A percentile compares a stretch with the other conserved stretches of the same genome.
These are phyloP conservation scores for Beris morrisii DNA, from an alignment of 2,888 invertebrate species.

Conservation along the genomic window DNA sequence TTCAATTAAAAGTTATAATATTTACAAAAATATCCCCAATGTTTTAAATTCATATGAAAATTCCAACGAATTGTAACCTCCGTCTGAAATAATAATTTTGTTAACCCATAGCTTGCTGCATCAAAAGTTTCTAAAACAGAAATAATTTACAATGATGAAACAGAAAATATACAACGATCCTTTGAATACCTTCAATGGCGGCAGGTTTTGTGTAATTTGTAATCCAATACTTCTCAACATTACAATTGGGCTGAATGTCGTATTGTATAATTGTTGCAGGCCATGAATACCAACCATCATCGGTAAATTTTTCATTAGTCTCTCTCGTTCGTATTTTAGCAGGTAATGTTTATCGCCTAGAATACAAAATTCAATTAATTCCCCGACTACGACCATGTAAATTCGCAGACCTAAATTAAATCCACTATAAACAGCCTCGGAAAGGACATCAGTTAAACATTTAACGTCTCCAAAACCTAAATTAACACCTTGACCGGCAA, in stretches of 20 bases:
- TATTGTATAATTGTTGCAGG: slow-evolving; percentile 80
- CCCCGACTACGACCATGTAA: not conserved
- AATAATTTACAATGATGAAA: slow-evolving; percentile 1
- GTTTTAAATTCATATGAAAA: too few relatives aligned
- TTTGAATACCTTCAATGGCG: slow-evolving; percentile 69
- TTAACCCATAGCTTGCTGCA: slow-evolving; percentile 52
- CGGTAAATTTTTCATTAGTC: slow-evolving; percentile 87
- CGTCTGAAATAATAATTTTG: too few relatives aligned
- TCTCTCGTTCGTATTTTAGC: slow-evolving; percentile 77
- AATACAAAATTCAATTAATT: not conserved
- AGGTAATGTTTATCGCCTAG: slow-evolving; percentile 71
- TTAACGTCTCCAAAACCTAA: slow-evolving; percentile 92
- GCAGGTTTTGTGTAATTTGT: slow-evolving; percentile 75
- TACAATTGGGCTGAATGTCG: slow-evolving; percentile 72
- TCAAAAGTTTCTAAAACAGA: slow-evolving; percentile 44
- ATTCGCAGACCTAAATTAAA: slow-evolving; percentile 64
- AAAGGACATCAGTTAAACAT: slow-evolving; percentile 70
- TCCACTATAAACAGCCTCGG: slow-evolving; percentile 73
- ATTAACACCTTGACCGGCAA: slow-evolving; percentile 98
- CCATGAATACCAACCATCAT: slow-evolving; percentile 86
- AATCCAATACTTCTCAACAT: slow-evolving; percentile 80
- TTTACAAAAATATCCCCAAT: too few relatives aligned
- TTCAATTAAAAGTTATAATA: not conserved
- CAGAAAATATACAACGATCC: not conserved
- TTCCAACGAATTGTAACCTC: too few relatives aligned